Conservation (phyloP, 2,888 invertebrate genomes). For the Operophtera brumata region DNA sequence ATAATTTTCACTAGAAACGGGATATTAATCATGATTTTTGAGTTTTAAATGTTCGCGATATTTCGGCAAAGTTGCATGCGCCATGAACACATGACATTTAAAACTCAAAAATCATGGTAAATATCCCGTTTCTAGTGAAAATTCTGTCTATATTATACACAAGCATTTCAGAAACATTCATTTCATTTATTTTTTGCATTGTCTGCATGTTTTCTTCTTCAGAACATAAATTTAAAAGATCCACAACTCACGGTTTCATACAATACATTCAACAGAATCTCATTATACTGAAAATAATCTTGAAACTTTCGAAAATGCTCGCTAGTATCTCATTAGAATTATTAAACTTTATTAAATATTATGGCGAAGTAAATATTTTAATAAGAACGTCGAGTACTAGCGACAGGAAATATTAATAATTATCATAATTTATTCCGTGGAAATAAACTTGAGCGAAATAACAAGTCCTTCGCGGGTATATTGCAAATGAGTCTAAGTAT, state of each 20-base stretch:
- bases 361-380: constrained; percentile 29
- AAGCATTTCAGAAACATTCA: too few relatives aligned
- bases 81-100: too few relatives aligned
- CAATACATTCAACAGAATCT: background rate
- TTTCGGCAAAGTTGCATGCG: too few relatives aligned
- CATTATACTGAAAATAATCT: constrained; percentile 9
- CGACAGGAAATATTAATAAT: constrained; percentile 35
- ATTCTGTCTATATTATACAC: too few relatives aligned
- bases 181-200: too few relatives aligned
- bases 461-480: constrained; percentile 28
- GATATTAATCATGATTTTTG: too few relatives aligned
- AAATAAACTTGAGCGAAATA: constrained; percentile 36
- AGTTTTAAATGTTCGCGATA: too few relatives aligned
- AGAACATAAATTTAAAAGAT: too few relatives aligned
- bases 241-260: background rate
- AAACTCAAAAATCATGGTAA: too few relatives aligned
- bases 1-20: too few relatives aligned
- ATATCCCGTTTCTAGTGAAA: too few relatives aligned
- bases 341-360: constrained; percentile 21
- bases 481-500: constrained; percentile 36
- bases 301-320: constrained; percentile 15
- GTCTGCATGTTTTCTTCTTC: too few relatives aligned
- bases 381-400: constrained; percentile 24
- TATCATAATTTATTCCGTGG: constrained; percentile 44
- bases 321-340: constrained; percentile 14